phyloP scores from a whole-genome alignment of 2,888 invertebrate species.

The Theodoxus fluviatilis region DNA sequence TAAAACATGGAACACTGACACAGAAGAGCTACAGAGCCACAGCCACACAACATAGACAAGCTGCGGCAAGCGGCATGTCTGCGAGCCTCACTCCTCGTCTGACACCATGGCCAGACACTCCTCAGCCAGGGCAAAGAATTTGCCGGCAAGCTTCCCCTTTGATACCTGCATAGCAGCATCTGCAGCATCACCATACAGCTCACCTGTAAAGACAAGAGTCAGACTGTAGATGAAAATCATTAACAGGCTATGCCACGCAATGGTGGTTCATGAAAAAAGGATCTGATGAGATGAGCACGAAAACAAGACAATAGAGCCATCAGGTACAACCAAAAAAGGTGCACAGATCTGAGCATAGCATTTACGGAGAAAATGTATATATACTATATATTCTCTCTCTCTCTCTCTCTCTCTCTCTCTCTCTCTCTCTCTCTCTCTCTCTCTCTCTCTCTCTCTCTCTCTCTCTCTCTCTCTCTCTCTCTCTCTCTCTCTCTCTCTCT shows the following conservation, averaged over 20 bases:
- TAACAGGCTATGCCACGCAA: neutral
- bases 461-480: too few species aligned
- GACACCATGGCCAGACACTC: slow-evolving; percentile 65
- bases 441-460: too few species aligned
- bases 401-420: too few species aligned
- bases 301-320: neutral
- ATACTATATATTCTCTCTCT: too few species aligned
- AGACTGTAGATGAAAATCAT: neutral
- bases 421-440: too few species aligned
- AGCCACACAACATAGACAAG: too few species aligned
- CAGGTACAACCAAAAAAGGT: neutral
- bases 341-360: neutral
- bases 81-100: too few species aligned
- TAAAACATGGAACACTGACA: too few species aligned
- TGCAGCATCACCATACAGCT: slow-evolving; percentile 69
- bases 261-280: neutral
- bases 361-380: too few species aligned
- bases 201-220: slow-evolving; percentile 65
- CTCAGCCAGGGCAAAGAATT: slow-evolving; percentile 68
- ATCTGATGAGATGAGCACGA: neutral
- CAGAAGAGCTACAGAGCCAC: too few species aligned
- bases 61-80: too few species aligned
- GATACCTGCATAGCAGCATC: slow-evolving; percentile 69
- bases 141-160: slow-evolving; percentile 70
- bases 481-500: too few species aligned